phyloP scores from a whole-genome alignment of 2,113 vertebrate genomes.

The Porphyrio hochstetteri region DNA sequence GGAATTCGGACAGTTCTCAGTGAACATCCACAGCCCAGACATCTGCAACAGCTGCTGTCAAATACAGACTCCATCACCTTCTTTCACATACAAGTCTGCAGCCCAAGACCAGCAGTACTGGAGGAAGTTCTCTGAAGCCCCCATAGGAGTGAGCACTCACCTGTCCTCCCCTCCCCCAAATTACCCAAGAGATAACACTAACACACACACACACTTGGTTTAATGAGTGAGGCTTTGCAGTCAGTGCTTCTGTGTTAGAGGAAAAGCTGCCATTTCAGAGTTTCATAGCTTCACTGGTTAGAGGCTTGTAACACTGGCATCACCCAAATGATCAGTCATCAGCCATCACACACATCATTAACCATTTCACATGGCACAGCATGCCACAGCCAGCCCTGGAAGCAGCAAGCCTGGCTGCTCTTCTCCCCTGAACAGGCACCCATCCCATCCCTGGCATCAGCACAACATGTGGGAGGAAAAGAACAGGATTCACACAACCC shows the following conservation, averaged over 20 bases:
- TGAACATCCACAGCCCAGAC: neutral
- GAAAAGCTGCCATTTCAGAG: neutral
- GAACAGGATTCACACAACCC: no score
- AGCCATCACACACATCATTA: neutral
- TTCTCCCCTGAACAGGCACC: no score
- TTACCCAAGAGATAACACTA: neutral
- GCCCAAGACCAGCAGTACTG: neutral
- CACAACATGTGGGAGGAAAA: no score
- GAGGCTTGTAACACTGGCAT: neutral
- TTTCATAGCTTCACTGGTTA: neutral
- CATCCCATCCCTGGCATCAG: no score
- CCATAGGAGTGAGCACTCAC: neutral
- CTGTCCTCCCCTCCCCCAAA: neutral
- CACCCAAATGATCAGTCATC: neutral
- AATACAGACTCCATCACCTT: neutral
- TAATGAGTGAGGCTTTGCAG: neutral
- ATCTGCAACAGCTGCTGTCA: neutral
- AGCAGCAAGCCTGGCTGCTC: neutral
- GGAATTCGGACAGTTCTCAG: neutral
- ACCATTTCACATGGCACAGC: neutral
- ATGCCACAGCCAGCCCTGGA: neutral
- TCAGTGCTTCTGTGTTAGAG: neutral
- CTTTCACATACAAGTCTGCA: neutral
- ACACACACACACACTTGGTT: neutral
- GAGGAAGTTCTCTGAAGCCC: neutral